A percentile compares a stretch with the other conserved stretches of the same genome.
phyloP scores from a whole-genome alignment of 2,888 invertebrate species.

The Melipona bicolor region DNA sequence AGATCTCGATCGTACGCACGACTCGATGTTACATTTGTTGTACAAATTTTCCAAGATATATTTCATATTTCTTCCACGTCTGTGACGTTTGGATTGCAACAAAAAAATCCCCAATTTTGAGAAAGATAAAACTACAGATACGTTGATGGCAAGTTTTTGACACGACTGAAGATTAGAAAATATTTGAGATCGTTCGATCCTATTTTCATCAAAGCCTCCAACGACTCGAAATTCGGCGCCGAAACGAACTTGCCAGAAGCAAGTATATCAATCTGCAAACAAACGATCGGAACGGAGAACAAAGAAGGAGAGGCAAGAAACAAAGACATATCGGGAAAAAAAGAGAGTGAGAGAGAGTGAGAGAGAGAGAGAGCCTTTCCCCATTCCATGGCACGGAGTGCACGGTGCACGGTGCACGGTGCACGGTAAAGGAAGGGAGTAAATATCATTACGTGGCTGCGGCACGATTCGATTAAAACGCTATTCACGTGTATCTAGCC shows the following conservation, averaged over 20 bases:
- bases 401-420: background rate
- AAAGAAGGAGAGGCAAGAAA: background rate
- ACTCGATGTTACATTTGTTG: no score
- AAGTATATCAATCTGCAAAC: background rate
- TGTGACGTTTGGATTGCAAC: no score
- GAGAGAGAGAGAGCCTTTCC: background rate
- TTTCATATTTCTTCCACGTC: no score
- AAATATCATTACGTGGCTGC: conserved; percentile 46
- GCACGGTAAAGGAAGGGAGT: conserved; percentile 14
- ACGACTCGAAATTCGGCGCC: background rate
- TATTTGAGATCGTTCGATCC: no score
- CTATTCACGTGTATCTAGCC: conserved; percentile 45
- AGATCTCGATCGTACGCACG: no score
- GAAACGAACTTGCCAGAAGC: background rate
- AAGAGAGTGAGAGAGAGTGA: background rate
- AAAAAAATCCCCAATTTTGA: no score
- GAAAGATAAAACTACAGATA: no score
- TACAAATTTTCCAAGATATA: no score
- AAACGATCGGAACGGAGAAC: background rate
- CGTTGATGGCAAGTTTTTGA: no score
- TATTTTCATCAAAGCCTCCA: no score
- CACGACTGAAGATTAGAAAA: no score
- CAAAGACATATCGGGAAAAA: background rate
- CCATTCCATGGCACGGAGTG: background rate
- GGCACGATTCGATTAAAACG: conserved; percentile 51